These are phyloP conservation scores for Tetramorium simillimum DNA, from an alignment of 1,140 invertebrate genomes.

Conservation along the genomic window DNA sequence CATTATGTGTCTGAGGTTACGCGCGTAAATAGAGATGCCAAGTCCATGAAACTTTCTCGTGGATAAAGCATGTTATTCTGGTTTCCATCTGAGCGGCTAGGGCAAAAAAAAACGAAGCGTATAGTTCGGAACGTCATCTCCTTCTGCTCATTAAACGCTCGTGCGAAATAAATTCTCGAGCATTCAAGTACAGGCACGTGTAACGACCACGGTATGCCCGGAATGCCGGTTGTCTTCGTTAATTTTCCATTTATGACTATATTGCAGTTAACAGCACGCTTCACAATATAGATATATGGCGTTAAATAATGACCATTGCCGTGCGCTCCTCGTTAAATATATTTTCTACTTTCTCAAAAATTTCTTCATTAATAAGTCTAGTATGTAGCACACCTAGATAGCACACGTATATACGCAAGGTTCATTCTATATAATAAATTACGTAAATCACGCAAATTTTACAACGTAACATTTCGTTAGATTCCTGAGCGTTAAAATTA, in stretches of 20 bases:
- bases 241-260: conserved; percentile 46
- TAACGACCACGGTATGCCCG: conserved; percentile 17
- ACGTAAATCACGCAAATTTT: conserved; percentile 1
- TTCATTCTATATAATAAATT: conserved; percentile 28
- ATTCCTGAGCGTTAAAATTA: not conserved
- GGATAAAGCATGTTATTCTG: conserved; percentile 50
- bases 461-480: not conserved
- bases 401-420: too few relatives aligned
- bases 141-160: conserved; percentile 32
- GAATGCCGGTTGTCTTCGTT: conserved; percentile 48
- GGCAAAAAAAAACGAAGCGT: not conserved
- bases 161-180: conserved; percentile 45
- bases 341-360: conserved; percentile 35
- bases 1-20: conserved; percentile 17
- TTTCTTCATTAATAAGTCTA: not conserved
- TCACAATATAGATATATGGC: conserved; percentile 9
- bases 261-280: conserved; percentile 7
- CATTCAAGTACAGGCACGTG: conserved; percentile 47
- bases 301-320: conserved; percentile 36
- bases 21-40: conserved; percentile 48
- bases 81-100: not conserved
- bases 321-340: not conserved
- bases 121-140: conserved; percentile 30
- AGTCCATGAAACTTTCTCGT: conserved; percentile 48
- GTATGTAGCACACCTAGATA: not conserved